phyloP scores from a whole-genome alignment of 2,113 vertebrate species.

The Zosterops pallidus region DNA sequence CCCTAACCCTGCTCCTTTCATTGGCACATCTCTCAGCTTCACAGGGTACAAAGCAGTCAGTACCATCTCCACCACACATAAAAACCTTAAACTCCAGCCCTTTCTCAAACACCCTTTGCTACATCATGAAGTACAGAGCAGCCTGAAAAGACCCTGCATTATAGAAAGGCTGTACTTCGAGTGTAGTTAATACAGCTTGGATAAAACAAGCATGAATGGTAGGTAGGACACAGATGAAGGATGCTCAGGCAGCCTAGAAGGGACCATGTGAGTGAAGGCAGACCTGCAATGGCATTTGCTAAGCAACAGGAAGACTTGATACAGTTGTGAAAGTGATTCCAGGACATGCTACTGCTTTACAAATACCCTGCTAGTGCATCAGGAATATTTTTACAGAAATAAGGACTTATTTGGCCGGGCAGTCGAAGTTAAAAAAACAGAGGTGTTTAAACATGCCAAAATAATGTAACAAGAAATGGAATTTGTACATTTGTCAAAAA shows the following conservation, averaged over 20 bases:
- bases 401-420: not conserved
- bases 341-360: not conserved
- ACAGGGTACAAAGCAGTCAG: not conserved
- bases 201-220: not conserved
- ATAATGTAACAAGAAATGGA: not conserved
- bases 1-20: not conserved
- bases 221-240: not conserved
- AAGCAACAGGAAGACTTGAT: not conserved
- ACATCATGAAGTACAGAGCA: not conserved
- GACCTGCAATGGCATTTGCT: not conserved
- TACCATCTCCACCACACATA: not conserved
- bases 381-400: not conserved
- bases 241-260: not conserved
- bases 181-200: accelerated
- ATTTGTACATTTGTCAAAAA: not conserved
- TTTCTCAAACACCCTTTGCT: not conserved
- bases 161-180: not conserved
- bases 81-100: not conserved
- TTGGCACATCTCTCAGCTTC: not conserved
- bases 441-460: not conserved
- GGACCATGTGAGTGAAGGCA: not conserved
- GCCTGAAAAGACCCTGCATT: not conserved
- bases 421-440: not conserved
- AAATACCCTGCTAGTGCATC: not conserved
- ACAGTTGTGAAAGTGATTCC: not conserved